phyloP scores from a whole-genome alignment of 2,113 vertebrate species.

The Balaenoptera acutorostrata region DNA sequence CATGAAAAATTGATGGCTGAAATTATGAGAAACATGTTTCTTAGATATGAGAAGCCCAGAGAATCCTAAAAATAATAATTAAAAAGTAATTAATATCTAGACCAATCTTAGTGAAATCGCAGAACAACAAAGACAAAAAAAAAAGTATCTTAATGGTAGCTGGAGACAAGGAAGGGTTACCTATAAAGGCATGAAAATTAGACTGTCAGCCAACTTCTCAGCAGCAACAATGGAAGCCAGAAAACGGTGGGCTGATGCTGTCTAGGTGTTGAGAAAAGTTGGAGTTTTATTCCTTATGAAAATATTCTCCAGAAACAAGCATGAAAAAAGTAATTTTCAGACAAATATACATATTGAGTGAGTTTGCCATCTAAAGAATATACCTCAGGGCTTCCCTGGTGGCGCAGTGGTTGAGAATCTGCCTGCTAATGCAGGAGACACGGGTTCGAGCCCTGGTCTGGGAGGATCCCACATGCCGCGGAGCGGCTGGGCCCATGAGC shows the following conservation, averaged over 20 bases:
- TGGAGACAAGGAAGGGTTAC: not conserved
- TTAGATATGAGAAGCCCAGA: not conserved
- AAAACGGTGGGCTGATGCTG: not conserved
- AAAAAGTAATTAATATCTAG: not conserved
- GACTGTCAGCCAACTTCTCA: not conserved
- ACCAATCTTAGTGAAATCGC: not conserved
- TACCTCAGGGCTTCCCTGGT: too few species aligned
- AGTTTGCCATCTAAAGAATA: not conserved
- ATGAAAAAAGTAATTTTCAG: not conserved
- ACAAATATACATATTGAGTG: not conserved
- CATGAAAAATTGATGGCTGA: not conserved
- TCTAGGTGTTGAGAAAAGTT: not conserved
- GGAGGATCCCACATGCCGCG: too few species aligned
- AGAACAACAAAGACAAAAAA: not conserved
- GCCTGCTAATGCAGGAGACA: too few species aligned
- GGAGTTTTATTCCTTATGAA: not conserved
- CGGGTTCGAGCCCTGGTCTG: too few species aligned
- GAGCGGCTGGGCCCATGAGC: too few species aligned
- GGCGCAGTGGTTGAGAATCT: too few species aligned
- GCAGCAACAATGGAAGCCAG: not conserved
- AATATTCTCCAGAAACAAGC: not conserved
- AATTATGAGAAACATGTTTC: not conserved
- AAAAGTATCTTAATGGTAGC: not conserved
- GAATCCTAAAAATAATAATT: not conserved
- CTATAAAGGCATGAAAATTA: not conserved